Evolutionary conservation across 2,888 invertebrate genomes (phyloP).

Genomic region (Eretmocerus hayati): DNA sequence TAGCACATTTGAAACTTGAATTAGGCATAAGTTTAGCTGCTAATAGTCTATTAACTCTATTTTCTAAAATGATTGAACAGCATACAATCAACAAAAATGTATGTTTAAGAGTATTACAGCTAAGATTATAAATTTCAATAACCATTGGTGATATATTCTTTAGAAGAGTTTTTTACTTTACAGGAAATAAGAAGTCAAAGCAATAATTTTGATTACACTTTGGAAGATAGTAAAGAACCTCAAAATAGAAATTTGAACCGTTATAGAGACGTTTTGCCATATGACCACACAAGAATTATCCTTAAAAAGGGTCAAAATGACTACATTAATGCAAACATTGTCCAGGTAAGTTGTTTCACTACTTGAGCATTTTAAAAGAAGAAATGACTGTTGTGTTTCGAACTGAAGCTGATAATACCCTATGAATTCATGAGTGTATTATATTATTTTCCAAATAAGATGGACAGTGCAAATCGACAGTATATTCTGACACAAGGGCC

Average conservation of each 20-base stretch:
- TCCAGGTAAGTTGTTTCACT: slow-evolving; percentile 56
- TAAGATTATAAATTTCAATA: too few relatives aligned
- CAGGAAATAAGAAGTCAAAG: slow-evolving; percentile 71
- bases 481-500: slow-evolving; percentile 97
- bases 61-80: too few relatives aligned
- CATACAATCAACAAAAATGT: too few relatives aligned
- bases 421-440: too few relatives aligned
- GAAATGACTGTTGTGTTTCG: background rate
- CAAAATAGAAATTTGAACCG: slow-evolving; percentile 79
- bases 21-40: too few relatives aligned
- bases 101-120: too few relatives aligned
- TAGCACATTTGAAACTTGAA: too few relatives aligned
- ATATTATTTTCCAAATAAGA: too few relatives aligned
- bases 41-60: too few relatives aligned
- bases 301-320: slow-evolving; percentile 67
- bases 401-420: too few relatives aligned
- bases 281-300: slow-evolving; percentile 85
- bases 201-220: slow-evolving; percentile 57
- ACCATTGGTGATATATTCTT: background rate
- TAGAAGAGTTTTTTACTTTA: slow-evolving; percentile 34
- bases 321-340: slow-evolving; percentile 93
- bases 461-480: slow-evolving; percentile 74
- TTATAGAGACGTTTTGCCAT: slow-evolving; percentile 93
- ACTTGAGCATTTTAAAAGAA: background rate
- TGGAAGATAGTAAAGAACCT: slow-evolving; percentile 66